A percentile compares a stretch with the other conserved stretches of the same genome.
Evolutionary conservation across 2,797 vertebrate species (phyloP).

Genomic region (Triplophysa yarkandensis): DNA sequence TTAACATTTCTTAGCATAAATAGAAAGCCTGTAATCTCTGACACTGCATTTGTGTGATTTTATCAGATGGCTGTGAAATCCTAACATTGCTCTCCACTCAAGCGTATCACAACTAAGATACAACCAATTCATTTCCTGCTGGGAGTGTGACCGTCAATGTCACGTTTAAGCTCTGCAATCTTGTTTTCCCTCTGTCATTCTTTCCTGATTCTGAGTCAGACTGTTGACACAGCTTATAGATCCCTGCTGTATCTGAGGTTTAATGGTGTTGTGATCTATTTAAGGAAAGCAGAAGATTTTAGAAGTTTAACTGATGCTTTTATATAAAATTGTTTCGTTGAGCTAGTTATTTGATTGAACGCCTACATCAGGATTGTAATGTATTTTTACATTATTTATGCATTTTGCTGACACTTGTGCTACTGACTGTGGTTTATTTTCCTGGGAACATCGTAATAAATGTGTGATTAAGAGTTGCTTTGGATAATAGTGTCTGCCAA

Average conservation of each 20-base stretch:
- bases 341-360: too few relatives aligned
- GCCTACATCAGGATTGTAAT: too few relatives aligned
- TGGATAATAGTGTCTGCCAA: too few relatives aligned
- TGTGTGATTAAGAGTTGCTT: too few relatives aligned
- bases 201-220: background rate
- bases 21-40: background rate
- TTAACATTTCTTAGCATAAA: background rate
- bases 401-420: too few relatives aligned
- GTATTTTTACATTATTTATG: too few relatives aligned
- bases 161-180: background rate
- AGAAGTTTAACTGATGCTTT: too few relatives aligned
- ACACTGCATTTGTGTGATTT: background rate
- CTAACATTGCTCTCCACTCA: background rate
- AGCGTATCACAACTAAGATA: background rate
- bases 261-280: conserved; percentile 29
- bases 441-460: too few relatives aligned
- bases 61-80: conserved; percentile 1
- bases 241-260: conserved; percentile 12
- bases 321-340: too few relatives aligned
- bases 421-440: too few relatives aligned
- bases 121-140: background rate
- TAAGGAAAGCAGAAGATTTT: background rate
- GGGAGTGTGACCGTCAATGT: background rate
- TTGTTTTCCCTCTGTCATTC: background rate
- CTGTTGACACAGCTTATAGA: conserved; percentile 30